phyloP scores from a whole-genome alignment of 2,888 invertebrate genomes.

The Tuberolachnus salignus region DNA sequence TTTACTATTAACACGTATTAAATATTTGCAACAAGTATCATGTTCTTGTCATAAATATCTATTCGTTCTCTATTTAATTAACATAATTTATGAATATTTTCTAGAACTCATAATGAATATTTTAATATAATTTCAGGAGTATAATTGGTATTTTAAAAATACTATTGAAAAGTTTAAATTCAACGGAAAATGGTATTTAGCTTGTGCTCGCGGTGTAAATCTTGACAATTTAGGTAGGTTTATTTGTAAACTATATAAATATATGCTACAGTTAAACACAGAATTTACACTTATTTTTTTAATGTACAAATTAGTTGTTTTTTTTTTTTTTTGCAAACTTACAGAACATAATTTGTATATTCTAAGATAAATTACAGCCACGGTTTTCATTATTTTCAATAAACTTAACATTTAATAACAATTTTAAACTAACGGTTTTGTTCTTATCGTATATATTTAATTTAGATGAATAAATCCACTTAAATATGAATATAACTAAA shows the following conservation, averaged over 20 bases:
- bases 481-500: too few relatives aligned
- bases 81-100: neutral
- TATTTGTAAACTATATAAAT: neutral
- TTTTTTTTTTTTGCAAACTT: too few relatives aligned
- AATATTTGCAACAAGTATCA: neutral
- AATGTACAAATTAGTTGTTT: too few relatives aligned
- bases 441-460: too few relatives aligned
- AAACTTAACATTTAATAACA: too few relatives aligned
- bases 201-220: conserved; percentile 39
- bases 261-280: too few relatives aligned
- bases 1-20: neutral
- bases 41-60: neutral
- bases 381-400: too few relatives aligned
- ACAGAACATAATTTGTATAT: too few relatives aligned
- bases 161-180: conserved; percentile 39
- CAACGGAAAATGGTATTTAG: conserved; percentile 40
- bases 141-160: conserved; percentile 52
- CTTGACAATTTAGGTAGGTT: conserved; percentile 40
- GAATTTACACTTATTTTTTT: too few relatives aligned
- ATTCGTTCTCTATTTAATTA: neutral
- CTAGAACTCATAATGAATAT: neutral
- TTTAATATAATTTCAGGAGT: conserved; percentile 25
- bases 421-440: too few relatives aligned
- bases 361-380: too few relatives aligned
- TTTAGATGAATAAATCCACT: too few relatives aligned